Conservation (phyloP, 2,888 invertebrate genomes). For the Parapristionchus giblindavisi region DNA sequence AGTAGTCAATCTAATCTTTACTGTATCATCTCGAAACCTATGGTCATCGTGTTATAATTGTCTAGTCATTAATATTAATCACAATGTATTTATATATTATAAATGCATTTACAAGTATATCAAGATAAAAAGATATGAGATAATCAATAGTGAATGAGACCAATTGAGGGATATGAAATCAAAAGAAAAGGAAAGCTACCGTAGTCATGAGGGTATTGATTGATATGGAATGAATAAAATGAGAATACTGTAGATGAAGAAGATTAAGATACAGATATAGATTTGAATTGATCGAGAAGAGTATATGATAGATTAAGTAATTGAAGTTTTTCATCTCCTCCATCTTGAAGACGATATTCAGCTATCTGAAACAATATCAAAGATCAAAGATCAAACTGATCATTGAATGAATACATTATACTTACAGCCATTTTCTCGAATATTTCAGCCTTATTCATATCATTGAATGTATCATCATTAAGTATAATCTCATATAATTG, state of each 20-base stretch:
- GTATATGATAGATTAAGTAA: slow-evolving; percentile 31
- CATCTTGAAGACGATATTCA: slow-evolving; percentile 36
- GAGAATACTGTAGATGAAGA: neutral
- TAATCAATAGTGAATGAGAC: neutral
- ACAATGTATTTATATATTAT: neutral
- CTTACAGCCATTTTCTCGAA: slow-evolving; percentile 48
- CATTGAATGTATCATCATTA: slow-evolving; percentile 24
- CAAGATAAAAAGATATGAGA: neutral
- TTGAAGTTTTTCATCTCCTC: slow-evolving; percentile 27
- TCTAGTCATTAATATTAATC: neutral
- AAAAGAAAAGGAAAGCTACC: neutral
- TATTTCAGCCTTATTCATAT: slow-evolving; percentile 46
- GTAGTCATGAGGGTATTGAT: neutral
- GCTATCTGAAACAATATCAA: slow-evolving; percentile 5
- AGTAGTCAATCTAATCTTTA: too few relatives aligned
- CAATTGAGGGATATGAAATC: slow-evolving; percentile 20
- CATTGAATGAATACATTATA: neutral
- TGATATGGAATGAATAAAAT: neutral
- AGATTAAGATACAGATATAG: slow-evolving; percentile 5
- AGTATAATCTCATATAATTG: slow-evolving; percentile 43
- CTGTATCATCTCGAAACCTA: neutral
- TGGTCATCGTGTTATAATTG: neutral
- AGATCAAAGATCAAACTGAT: neutral
- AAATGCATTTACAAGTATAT: slow-evolving; percentile 19
- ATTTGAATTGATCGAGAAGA: slow-evolving; percentile 33